Conservation (phyloP, 2,888 invertebrate species). For the Parnassius orleans region DNA sequence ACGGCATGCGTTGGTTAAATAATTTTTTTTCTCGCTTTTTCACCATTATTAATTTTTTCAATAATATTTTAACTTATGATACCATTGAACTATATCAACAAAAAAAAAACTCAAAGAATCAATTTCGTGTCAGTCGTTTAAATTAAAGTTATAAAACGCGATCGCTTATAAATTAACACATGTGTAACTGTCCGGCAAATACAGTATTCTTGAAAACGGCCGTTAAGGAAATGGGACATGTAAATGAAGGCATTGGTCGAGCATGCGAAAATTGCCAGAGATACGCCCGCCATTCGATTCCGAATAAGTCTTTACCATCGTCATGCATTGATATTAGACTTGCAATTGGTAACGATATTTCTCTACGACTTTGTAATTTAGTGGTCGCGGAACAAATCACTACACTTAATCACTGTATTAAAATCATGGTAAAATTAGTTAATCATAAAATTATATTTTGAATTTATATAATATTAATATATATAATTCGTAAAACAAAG, state of each 20-base stretch:
- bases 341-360: conserved; percentile 3
- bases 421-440: no score
- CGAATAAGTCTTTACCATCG: conserved; percentile 21
- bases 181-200: conserved; percentile 48
- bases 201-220: conserved; percentile 63
- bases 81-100: no score
- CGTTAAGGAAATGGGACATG: conserved; percentile 71
- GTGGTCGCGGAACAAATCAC: background rate
- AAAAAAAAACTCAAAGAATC: no score
- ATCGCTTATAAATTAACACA: conserved; percentile 34
- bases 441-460: no score
- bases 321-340: conserved; percentile 10
- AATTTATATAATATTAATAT: no score
- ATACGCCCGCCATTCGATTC: conserved; percentile 30
- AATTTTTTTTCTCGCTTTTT: no score
- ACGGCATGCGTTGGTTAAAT: no score
- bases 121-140: background rate
- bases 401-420: no score
- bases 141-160: conserved; percentile 33
- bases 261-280: conserved; percentile 33
- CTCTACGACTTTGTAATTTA: background rate
- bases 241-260: conserved; percentile 54
- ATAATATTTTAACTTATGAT: no score
- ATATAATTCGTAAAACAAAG: no score
- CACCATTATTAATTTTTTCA: no score